These are phyloP conservation scores for Dendrocincla tyrannina DNA, from an alignment of 2,797 vertebrate species.

Conservation along the genomic window DNA sequence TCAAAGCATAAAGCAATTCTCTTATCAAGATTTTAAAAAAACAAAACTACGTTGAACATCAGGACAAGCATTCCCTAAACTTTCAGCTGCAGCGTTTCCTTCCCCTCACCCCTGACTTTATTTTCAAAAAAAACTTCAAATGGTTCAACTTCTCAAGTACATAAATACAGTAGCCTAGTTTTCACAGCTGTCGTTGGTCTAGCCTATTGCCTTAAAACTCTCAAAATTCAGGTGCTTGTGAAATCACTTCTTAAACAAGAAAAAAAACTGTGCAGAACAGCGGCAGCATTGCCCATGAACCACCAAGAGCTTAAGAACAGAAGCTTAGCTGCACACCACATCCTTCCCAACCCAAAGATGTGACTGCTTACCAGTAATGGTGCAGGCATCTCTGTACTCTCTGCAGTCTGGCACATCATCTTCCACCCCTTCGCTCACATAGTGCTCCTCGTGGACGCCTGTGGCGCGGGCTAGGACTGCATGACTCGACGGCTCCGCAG, in stretches of 20 bases:
- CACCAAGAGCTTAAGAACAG: background rate
- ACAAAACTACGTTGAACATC: background rate
- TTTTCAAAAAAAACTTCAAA: background rate
- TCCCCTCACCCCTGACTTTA: background rate
- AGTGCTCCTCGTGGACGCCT: slow-evolving; percentile 81
- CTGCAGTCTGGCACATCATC: slow-evolving; percentile 74
- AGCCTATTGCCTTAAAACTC: background rate
- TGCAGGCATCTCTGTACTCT: slow-evolving; percentile 92
- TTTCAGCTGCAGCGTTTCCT: background rate
- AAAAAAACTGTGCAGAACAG: background rate
- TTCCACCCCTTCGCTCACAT: slow-evolving; percentile 85
- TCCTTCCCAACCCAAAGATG: background rate
- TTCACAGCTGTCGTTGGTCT: background rate
- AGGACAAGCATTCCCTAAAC: background rate
- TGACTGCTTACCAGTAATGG: slow-evolving; percentile 89
- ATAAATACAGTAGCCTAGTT: background rate
- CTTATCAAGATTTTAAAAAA: background rate
- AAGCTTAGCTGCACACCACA: background rate
- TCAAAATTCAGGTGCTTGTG: background rate
- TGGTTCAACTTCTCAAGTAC: background rate
- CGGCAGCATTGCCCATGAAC: accelerated
- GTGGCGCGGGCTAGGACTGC: slow-evolving; percentile 71
- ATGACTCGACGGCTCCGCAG: slow-evolving; percentile 56
- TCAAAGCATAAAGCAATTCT: background rate
- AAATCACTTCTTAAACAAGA: background rate